phyloP scores from a whole-genome alignment of 2,797 vertebrate genomes.

The Malacoraja senta region DNA sequence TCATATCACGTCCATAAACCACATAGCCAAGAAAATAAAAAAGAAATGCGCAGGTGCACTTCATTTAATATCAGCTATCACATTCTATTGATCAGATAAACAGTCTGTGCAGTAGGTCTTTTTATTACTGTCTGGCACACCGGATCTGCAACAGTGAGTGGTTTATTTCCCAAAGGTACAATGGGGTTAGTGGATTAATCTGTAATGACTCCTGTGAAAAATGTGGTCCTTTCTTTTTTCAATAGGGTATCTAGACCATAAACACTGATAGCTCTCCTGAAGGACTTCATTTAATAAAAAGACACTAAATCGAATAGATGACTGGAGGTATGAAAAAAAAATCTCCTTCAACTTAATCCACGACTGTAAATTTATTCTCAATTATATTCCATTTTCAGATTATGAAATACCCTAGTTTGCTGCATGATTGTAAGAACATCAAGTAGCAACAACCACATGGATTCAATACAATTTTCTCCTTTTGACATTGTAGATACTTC shows the following conservation, averaged over 20 bases:
- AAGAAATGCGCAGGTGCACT: slow-evolving; percentile 3
- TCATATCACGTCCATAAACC: neutral
- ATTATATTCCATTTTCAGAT: neutral
- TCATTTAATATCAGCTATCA: slow-evolving; percentile 20
- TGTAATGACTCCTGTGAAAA: slow-evolving; percentile 17
- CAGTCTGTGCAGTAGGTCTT: neutral
- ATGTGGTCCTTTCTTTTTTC: slow-evolving; percentile 27
- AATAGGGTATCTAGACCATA: slow-evolving; percentile 7
- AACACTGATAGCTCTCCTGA: slow-evolving; percentile 6
- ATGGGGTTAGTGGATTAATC: slow-evolving; percentile 28
- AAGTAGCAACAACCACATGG: neutral
- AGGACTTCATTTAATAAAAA: slow-evolving; percentile 37
- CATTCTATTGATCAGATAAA: slow-evolving; percentile 20
- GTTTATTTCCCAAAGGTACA: slow-evolving; percentile 35
- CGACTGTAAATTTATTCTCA: neutral
- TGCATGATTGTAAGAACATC: neutral
- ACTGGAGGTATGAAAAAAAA: slow-evolving; percentile 20
- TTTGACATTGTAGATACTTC: neutral
- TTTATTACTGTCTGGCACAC: slow-evolving; percentile 36
- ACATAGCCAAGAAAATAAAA: neutral
- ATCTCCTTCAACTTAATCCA: neutral
- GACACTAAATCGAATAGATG: slow-evolving; percentile 1
- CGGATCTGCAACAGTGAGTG: slow-evolving; percentile 23
- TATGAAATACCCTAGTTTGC: neutral
- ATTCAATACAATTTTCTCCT: neutral